Conservation (phyloP, 1,140 invertebrate genomes). For the Laupala kohalensis region DNA sequence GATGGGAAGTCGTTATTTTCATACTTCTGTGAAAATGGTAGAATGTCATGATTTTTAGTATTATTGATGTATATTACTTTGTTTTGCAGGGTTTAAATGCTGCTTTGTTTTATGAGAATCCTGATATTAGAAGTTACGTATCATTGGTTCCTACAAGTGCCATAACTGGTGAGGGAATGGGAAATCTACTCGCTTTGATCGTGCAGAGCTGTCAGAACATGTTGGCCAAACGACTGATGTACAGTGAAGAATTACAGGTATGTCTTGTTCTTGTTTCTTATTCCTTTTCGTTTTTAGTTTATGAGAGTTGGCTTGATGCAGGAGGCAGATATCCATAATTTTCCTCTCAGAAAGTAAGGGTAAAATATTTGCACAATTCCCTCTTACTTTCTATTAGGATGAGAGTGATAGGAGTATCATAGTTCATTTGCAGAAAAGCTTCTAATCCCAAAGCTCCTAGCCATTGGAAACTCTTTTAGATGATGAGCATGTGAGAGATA, state of each 20-base stretch:
- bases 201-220: constrained; percentile 84
- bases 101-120: constrained; percentile 90
- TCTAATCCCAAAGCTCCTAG: too few species aligned
- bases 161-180: constrained; percentile 95
- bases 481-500: too few species aligned
- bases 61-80: not conserved
- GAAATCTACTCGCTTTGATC: constrained; percentile 88
- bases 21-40: not conserved
- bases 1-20: not conserved
- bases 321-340: too few species aligned
- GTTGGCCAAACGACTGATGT: constrained; percentile 80
- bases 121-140: constrained; percentile 81
- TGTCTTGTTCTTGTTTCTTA: not conserved
- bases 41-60: too few species aligned
- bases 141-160: constrained; percentile 97
- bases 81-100: constrained; percentile 72
- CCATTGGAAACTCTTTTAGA: too few species aligned
- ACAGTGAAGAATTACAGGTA: constrained; percentile 78
- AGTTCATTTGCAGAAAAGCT: too few species aligned
- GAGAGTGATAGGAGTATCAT: too few species aligned
- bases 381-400: too few species aligned
- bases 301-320: too few species aligned
- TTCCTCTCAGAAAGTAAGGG: too few species aligned
- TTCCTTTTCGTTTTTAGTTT: too few species aligned
- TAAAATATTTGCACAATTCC: too few species aligned